Conservation (phyloP, 2,113 vertebrate species). For the Cichladusa arquata region DNA sequence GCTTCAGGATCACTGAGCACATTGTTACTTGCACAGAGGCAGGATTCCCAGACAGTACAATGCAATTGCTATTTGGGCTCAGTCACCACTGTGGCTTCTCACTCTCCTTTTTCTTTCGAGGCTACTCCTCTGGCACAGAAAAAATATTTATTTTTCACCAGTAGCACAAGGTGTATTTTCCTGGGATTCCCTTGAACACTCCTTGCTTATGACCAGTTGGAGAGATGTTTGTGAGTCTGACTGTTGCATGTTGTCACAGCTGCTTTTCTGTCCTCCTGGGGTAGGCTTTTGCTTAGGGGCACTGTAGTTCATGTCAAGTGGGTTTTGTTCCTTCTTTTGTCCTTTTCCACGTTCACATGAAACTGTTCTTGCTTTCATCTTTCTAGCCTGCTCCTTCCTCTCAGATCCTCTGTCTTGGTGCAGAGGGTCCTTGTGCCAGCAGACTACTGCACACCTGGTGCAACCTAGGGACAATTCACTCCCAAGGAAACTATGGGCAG, state of each 20-base stretch:
- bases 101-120: neutral
- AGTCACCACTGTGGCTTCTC: neutral
- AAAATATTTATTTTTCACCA: neutral
- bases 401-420: neutral
- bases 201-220: neutral
- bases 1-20: neutral
- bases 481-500: neutral
- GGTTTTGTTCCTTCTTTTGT: neutral
- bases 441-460: neutral
- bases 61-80: neutral
- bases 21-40: neutral
- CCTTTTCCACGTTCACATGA: neutral
- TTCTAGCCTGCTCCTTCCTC: neutral
- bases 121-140: neutral
- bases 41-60: neutral
- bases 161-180: neutral
- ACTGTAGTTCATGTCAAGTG: neutral
- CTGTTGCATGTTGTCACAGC: rapidly evolving
- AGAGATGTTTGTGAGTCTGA: neutral
- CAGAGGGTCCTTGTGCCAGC: neutral
- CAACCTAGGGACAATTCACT: neutral
- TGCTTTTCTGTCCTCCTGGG: neutral
- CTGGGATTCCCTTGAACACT: neutral
- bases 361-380: neutral
- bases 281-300: neutral